These are phyloP conservation scores for Hypsibius dujardini DNA, from an alignment of 1,140 invertebrate species.

Conservation along the genomic window DNA sequence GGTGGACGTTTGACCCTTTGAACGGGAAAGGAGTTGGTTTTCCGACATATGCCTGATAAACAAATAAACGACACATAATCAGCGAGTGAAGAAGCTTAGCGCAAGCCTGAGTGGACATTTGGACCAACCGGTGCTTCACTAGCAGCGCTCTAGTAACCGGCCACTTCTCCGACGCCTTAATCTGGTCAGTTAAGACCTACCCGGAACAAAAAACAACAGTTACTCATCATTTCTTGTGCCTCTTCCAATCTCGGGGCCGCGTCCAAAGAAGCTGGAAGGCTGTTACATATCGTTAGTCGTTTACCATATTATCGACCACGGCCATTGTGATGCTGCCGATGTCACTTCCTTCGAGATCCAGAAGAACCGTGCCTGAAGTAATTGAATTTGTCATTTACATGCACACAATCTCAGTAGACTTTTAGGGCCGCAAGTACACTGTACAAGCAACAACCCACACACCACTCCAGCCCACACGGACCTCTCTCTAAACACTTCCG, in stretches of 20 bases:
- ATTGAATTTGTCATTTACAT: background rate
- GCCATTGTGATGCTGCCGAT: conserved; percentile 63
- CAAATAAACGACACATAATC: no score
- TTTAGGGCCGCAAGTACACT: background rate
- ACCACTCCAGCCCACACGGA: background rate
- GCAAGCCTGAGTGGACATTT: no score
- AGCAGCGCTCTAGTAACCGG: conserved; percentile 64
- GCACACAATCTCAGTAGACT: conserved; percentile 11
- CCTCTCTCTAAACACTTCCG: conserved; percentile 33
- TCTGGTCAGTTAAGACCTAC: conserved; percentile 56
- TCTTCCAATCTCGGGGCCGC: no score
- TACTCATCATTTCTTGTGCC: no score
- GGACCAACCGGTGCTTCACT: conserved; percentile 45
- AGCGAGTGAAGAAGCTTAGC: no score
- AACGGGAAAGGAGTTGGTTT: no score
- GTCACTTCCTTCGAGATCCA: conserved; percentile 76
- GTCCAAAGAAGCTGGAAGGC: no score
- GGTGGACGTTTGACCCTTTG: background rate
- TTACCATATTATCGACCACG: conserved; percentile 60
- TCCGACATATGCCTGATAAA: conserved; percentile 12
- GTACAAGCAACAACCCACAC: no score
- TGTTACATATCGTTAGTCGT: no score
- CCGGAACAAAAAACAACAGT: no score
- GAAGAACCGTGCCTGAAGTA: conserved; percentile 47
- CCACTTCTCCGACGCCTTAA: conserved; percentile 41